Percentiles rank a stretch among this genome's conserved stretches.
Evolutionary conservation across 2,797 vertebrate genomes (phyloP).

Genomic region (Momotus momota): DNA sequence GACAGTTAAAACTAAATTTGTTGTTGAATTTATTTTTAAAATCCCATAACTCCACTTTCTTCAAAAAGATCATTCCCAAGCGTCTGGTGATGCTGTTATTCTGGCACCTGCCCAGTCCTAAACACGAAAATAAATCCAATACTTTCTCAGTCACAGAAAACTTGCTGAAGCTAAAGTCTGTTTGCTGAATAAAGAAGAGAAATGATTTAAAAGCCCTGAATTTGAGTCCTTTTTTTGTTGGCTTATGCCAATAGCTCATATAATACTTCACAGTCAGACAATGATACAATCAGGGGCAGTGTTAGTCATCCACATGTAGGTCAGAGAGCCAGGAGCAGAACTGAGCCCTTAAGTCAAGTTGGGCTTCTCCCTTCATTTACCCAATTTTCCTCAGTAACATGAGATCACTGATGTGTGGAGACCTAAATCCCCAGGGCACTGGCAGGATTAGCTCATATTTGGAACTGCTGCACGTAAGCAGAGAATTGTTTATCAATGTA

Average conservation of each 20-base stretch:
- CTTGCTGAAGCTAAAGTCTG: constrained; percentile 51
- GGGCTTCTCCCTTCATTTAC: constrained; percentile 59
- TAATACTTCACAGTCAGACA: background rate
- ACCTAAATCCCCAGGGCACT: constrained; percentile 1
- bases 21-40: background rate
- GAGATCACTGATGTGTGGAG: constrained; percentile 49
- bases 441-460: constrained; percentile 32
- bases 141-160: constrained; percentile 34
- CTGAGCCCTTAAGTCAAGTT: background rate
- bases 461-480: constrained; percentile 25
- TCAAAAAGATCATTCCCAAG: constrained; percentile 6
- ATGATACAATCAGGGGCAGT: background rate
- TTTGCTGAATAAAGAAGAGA: constrained; percentile 48
- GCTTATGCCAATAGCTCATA: background rate
- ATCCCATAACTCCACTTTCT: background rate
- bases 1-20: background rate
- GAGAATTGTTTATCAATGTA: constrained; percentile 43
- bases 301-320: constrained; percentile 17
- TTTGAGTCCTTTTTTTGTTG: background rate
- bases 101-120: constrained; percentile 32
- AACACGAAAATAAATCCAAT: background rate
- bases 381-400: constrained; percentile 44
- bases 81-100: background rate
- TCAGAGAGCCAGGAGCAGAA: constrained; percentile 24
- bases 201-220: constrained; percentile 42